Conservation (phyloP, 2,888 invertebrate genomes). For the Ormyrus pomaceus region DNA sequence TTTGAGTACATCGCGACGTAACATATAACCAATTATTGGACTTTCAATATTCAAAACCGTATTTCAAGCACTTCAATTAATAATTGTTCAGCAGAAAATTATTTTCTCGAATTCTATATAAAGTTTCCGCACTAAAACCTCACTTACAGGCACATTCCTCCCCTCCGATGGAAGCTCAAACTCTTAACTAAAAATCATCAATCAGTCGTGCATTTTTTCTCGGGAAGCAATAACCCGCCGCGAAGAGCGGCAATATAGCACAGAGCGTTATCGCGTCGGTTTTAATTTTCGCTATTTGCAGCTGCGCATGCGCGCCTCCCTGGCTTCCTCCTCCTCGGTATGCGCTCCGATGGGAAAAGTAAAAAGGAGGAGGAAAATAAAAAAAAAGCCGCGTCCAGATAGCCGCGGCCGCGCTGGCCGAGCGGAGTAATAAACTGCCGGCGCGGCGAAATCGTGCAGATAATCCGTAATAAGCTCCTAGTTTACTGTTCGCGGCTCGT, state of each 20-base stretch:
- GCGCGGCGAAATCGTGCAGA: conserved; percentile 41
- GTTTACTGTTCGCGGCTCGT: conserved; percentile 67
- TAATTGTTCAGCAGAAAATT: too few relatives aligned
- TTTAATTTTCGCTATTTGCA: conserved; percentile 26
- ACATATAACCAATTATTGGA: too few relatives aligned
- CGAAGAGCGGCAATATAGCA: not conserved
- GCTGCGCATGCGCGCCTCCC: not conserved
- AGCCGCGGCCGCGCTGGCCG: not conserved
- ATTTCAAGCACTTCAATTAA: too few relatives aligned
- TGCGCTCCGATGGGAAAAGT: conserved; percentile 14
- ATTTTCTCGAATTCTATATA: too few relatives aligned
- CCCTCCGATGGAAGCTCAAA: not conserved
- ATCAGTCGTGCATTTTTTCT: too few relatives aligned
- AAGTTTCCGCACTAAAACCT: too few relatives aligned
- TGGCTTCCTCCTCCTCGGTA: not conserved
- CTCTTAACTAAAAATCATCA: too few relatives aligned
- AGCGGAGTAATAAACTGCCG: conserved; percentile 36
- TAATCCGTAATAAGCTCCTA: conserved; percentile 71
- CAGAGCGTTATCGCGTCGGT: not conserved
- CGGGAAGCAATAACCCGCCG: too few relatives aligned
- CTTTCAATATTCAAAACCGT: too few relatives aligned
- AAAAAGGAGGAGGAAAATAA: not conserved
- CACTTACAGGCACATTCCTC: not conserved
- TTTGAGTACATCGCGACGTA: too few relatives aligned
- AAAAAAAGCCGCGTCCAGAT: not conserved